phyloP scores from a whole-genome alignment of 2,888 invertebrate species.

The Diaphora mendica region DNA sequence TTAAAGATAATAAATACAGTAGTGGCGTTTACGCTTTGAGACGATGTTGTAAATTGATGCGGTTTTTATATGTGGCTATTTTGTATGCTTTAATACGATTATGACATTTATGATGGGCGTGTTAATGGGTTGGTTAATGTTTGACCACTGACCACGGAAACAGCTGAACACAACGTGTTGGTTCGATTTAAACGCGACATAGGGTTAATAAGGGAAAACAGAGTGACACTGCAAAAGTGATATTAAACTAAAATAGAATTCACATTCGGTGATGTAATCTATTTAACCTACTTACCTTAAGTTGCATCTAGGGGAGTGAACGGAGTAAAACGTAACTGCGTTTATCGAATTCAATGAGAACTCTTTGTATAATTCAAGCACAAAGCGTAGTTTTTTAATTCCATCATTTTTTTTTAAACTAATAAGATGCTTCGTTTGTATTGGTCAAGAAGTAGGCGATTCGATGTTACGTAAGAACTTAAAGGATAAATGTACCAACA shows the following conservation, averaged over 20 bases:
- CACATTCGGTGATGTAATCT: not conserved
- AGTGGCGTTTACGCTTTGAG: constrained; percentile 39
- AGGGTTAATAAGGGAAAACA: not conserved
- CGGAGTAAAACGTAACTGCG: not conserved
- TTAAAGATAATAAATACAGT: constrained; percentile 55
- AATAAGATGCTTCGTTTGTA: not conserved
- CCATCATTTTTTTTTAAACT: not conserved
- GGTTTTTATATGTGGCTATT: constrained; percentile 26
- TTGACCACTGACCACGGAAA: not conserved
- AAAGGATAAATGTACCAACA: not conserved
- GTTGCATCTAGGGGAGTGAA: not conserved
- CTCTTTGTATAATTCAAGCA: not conserved
- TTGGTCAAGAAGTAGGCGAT: not conserved
- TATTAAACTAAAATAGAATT: not conserved
- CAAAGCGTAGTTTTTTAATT: not conserved
- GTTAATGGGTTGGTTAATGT: constrained; percentile 12
- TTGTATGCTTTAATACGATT: constrained; percentile 25
- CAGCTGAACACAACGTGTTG: not conserved
- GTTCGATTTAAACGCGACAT: not conserved
- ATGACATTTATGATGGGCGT: constrained; percentile 24
- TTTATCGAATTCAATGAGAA: not conserved
- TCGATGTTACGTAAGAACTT: not conserved
- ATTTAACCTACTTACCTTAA: not conserved
- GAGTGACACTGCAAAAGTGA: not conserved
- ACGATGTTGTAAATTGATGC: constrained; percentile 37